Percentiles rank a stretch among this genome's conserved stretches.
These are phyloP conservation scores for Esox niger DNA, from an alignment of 2,113 vertebrate species.

Conservation along the genomic window DNA sequence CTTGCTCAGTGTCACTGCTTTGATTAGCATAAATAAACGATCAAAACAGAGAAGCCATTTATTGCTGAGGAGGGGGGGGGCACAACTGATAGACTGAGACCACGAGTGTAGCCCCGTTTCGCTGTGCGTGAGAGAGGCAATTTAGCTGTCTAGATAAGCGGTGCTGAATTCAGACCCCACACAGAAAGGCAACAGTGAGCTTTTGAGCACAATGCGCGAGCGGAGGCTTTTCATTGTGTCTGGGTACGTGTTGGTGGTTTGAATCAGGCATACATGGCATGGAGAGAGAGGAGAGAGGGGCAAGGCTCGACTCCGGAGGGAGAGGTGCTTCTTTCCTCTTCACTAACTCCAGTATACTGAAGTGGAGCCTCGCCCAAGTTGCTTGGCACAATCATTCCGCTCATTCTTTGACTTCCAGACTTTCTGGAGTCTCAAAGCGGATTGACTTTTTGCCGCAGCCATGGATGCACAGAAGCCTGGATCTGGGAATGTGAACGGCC, in stretches of 20 bases:
- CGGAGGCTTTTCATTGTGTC: conserved; percentile 49
- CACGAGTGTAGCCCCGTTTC: conserved; percentile 38
- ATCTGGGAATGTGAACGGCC: conserved; percentile 6
- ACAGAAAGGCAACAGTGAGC: conserved; percentile 42
- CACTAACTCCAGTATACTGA: conserved; percentile 24
- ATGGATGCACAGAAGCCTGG: conserved; percentile 30
- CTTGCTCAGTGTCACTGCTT: conserved; percentile 62
- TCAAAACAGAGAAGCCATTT: conserved; percentile 71
- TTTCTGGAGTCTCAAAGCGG: conserved; percentile 67
- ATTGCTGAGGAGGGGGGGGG: conserved; percentile 50
- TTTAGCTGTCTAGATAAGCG: conserved; percentile 65
- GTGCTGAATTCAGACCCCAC: conserved; percentile 45
- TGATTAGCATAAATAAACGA: conserved; percentile 71
- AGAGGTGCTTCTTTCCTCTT: conserved; percentile 52
- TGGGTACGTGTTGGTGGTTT: conserved; percentile 57
- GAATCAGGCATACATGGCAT: conserved; percentile 63
- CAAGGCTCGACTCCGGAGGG: conserved; percentile 47
- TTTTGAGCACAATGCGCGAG: conserved; percentile 32
- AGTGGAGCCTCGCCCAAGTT: conserved; percentile 56
- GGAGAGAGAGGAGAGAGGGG: conserved; percentile 27
- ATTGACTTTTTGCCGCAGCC: conserved; percentile 31
- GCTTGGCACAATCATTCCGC: conserved; percentile 58
- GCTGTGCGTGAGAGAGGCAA: conserved; percentile 63
- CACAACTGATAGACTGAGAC: conserved; percentile 47
- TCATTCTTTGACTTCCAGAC: conserved; percentile 62